phyloP scores from a whole-genome alignment of 1,140 invertebrate genomes.

The Drosophila nasuta region DNA sequence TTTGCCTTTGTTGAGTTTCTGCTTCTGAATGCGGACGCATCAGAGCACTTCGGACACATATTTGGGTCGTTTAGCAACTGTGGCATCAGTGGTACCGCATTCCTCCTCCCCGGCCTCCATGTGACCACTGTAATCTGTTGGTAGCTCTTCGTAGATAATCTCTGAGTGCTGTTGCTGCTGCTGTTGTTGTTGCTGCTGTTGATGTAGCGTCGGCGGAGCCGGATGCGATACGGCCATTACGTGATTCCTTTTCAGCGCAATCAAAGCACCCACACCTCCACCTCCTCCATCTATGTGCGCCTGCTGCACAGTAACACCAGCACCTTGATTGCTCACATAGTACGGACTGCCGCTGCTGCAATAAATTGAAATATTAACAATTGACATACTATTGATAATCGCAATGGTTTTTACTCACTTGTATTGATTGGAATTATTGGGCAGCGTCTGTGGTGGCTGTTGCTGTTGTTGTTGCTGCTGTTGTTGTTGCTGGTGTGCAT shows the following conservation, averaged over 20 bases:
- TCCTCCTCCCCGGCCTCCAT: constrained; percentile 77
- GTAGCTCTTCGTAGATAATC: constrained; percentile 82
- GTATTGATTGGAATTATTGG: constrained; percentile 83
- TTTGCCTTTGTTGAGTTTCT: constrained; percentile 70
- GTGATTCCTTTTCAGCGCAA: constrained; percentile 80
- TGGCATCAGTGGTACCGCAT: constrained; percentile 57
- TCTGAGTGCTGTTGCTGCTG: constrained; percentile 71
- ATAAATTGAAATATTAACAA: constrained; percentile 1
- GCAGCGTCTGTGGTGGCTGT: constrained; percentile 58
- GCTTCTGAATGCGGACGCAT: constrained; percentile 77
- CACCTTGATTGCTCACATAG: constrained; percentile 81
- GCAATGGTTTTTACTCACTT: constrained; percentile 48
- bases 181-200: constrained; percentile 67
- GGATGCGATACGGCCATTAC: constrained; percentile 68
- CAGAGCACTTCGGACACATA: constrained; percentile 83
- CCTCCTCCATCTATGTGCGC: constrained; percentile 59
- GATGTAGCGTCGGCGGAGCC: constrained; percentile 62
- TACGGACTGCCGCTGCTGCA: constrained; percentile 75
- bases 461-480: constrained; percentile 60
- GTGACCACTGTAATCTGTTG: constrained; percentile 82
- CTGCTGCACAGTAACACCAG: constrained; percentile 51
- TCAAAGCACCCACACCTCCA: constrained; percentile 69
- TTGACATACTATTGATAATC: neutral
- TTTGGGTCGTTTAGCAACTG: constrained; percentile 75
- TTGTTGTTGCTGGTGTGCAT: constrained; percentile 74